phyloP scores from a whole-genome alignment of 2,797 vertebrate genomes.

The Enteromius unitaeniatus region DNA sequence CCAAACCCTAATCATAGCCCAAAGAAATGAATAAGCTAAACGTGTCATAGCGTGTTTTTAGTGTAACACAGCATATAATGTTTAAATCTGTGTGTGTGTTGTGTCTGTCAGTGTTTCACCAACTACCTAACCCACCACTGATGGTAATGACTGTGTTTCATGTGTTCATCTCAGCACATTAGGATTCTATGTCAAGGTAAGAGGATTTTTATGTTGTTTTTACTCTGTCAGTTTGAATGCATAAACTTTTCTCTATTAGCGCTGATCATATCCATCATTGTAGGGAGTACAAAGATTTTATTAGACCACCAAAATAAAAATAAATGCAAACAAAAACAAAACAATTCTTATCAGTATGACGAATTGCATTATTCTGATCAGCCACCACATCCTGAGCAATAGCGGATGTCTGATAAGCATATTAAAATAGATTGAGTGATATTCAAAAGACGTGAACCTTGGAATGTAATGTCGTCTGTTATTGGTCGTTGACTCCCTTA shows the following conservation, averaged over 20 bases:
- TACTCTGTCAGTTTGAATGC: neutral
- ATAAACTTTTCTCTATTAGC: neutral
- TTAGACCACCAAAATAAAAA: constrained; percentile 27
- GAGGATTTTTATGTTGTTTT: neutral
- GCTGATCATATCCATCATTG: neutral
- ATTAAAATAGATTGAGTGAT: constrained; percentile 44
- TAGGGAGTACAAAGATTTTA: constrained; percentile 30
- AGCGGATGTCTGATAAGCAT: constrained; percentile 47
- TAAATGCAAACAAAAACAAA: constrained; percentile 28
- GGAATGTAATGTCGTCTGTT: constrained; percentile 16
- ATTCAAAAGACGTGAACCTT: constrained; percentile 33
- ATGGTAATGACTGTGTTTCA: neutral
- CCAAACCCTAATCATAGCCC: neutral
- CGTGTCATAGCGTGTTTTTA: neutral
- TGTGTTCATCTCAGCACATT: neutral
- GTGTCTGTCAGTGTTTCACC: neutral
- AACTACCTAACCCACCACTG: neutral
- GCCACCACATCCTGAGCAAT: constrained; percentile 33
- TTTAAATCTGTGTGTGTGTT: neutral
- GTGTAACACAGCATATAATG: neutral
- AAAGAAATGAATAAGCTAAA: neutral
- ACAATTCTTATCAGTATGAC: constrained; percentile 29
- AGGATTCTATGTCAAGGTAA: constrained; percentile 31
- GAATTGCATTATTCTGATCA: constrained; percentile 23
- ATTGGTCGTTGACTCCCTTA: constrained; percentile 20